Conservation (phyloP, 2,113 vertebrate genomes). For the Prunella fulvescens region DNA sequence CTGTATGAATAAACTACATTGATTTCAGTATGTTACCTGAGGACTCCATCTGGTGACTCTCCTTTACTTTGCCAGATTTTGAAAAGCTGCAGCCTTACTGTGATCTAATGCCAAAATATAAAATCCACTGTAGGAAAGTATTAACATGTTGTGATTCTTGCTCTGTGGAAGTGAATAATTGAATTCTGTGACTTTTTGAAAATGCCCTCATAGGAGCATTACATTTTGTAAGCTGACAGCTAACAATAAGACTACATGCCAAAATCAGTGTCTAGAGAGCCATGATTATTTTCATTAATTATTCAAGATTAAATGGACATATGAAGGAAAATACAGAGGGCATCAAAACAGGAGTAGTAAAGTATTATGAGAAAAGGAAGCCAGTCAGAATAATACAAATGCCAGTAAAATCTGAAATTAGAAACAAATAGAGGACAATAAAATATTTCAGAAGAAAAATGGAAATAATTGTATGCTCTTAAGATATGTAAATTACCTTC, state of each 20-base stretch:
- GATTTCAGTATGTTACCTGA: slow-evolving; percentile 62
- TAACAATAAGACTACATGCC: not conserved
- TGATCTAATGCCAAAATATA: slow-evolving; percentile 50
- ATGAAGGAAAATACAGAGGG: not conserved
- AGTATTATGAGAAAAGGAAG: not conserved
- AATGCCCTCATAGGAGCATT: not conserved
- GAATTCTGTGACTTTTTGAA: slow-evolving; percentile 27
- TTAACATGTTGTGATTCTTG: slow-evolving; percentile 13
- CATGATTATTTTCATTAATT: slow-evolving; percentile 16
- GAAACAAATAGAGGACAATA: not conserved
- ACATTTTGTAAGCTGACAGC: not conserved
- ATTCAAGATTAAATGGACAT: slow-evolving; percentile 12
- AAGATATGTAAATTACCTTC: not conserved
- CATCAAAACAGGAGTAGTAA: not conserved
- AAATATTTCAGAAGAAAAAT: not conserved
- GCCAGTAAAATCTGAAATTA: not conserved
- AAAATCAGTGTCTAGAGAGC: slow-evolving; percentile 5
- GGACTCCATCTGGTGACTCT: slow-evolving; percentile 51
- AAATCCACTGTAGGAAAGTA: slow-evolving; percentile 41
- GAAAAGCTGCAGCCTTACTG: slow-evolving; percentile 27
- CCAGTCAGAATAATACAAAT: not conserved
- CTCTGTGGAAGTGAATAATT: slow-evolving; percentile 19
- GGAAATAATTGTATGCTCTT: not conserved
- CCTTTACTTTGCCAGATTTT: slow-evolving; percentile 45
- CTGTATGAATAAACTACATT: slow-evolving; percentile 45